These are phyloP conservation scores for Ceratoteleas bidentatus DNA, from an alignment of 1,140 invertebrate species.

Conservation along the genomic window DNA sequence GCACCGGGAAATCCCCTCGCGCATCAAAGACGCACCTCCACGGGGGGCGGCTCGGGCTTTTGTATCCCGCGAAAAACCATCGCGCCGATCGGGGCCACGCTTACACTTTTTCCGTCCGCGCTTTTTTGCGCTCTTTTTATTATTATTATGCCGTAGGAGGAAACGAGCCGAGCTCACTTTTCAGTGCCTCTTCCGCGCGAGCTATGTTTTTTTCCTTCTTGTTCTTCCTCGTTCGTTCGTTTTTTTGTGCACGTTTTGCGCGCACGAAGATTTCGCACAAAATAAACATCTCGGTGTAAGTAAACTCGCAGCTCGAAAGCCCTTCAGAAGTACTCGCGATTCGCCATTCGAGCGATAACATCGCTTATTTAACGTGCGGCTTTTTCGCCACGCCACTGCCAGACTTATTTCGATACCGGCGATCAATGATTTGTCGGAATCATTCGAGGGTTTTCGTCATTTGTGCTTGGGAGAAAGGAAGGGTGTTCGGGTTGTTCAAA, in stretches of 20 bases:
- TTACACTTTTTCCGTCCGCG: neutral
- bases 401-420: constrained; percentile 9
- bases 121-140: constrained; percentile 25
- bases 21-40: constrained; percentile 58
- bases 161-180: constrained; percentile 21
- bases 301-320: constrained; percentile 52
- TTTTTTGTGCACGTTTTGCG: constrained; percentile 11
- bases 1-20: constrained; percentile 69
- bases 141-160: constrained; percentile 26
- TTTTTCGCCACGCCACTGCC: constrained; percentile 22
- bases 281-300: constrained; percentile 54
- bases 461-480: constrained; percentile 4
- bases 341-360: constrained; percentile 45
- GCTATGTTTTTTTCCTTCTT: constrained; percentile 1
- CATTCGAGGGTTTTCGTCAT: constrained; percentile 6
- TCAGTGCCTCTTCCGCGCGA: constrained; percentile 10
- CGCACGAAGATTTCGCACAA: constrained; percentile 39
- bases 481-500: neutral
- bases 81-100: constrained; percentile 28
- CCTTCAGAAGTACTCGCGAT: constrained; percentile 54
- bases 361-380: constrained; percentile 43
- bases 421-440: constrained; percentile 17
- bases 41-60: constrained; percentile 46
- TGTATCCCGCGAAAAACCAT: constrained; percentile 49
- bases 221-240: neutral